Evolutionary conservation across 2,113 vertebrate genomes (phyloP).

Genomic region (Butastur rufipennis): DNA sequence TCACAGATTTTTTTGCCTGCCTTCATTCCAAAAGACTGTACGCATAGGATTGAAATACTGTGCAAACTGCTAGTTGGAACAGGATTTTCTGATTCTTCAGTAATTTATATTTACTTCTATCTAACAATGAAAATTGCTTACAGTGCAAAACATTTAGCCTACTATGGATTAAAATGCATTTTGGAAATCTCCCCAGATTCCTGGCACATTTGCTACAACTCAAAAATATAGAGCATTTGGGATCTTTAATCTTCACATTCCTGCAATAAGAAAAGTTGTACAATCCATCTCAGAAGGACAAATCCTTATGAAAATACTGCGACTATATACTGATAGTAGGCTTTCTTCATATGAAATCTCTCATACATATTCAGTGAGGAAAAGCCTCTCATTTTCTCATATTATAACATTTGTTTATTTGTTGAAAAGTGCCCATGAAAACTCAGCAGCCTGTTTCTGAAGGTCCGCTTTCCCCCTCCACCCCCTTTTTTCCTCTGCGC

Average conservation of each 20-base stretch:
- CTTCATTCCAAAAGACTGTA: neutral
- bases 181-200: slow-evolving; percentile 46
- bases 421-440: neutral
- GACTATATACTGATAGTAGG: neutral
- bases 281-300: slow-evolving; percentile 27
- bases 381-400: neutral
- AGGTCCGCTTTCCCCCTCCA: neutral
- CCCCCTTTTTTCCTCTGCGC: neutral
- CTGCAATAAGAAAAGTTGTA: slow-evolving; percentile 20
- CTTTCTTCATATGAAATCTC: neutral
- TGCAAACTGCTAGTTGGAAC: neutral
- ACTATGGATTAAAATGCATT: slow-evolving; percentile 44
- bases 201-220: neutral
- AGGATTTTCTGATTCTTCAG: slow-evolving; percentile 36
- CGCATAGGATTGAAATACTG: neutral
- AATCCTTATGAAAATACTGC: neutral
- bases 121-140: slow-evolving; percentile 42
- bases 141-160: slow-evolving; percentile 6
- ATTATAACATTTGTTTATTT: neutral
- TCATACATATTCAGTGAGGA: neutral
- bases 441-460: neutral
- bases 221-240: neutral
- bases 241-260: slow-evolving; percentile 40
- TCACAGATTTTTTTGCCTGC: neutral
- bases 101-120: slow-evolving; percentile 44